Conservation (phyloP, 2,888 invertebrate genomes). For the Drosophila monieri region DNA sequence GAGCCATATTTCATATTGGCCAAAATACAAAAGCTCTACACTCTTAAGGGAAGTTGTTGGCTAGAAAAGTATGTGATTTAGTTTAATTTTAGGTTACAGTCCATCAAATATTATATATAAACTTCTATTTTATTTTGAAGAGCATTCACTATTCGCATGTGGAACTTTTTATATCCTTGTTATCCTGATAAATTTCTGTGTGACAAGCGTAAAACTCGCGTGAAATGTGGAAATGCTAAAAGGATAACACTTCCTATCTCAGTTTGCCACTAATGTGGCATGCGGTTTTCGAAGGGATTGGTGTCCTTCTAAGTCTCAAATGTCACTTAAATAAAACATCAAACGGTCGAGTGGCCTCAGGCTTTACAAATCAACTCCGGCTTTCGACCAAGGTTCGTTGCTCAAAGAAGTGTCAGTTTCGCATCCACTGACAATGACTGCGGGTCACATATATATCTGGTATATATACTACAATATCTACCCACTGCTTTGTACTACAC, state of each 20-base stretch:
- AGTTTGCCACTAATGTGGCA: constrained; percentile 2
- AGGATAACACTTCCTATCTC: constrained; percentile 30
- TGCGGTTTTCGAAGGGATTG: constrained; percentile 11
- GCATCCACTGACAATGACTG: constrained; percentile 54
- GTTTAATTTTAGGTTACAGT: background rate
- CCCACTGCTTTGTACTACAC: background rate
- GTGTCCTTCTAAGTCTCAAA: constrained; percentile 69
- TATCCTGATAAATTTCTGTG: constrained; percentile 62
- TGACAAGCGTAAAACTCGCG: constrained; percentile 48
- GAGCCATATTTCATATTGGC: constrained; percentile 64
- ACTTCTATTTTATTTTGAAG: background rate
- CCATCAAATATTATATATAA: too few species aligned
- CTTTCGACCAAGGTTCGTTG: constrained; percentile 59
- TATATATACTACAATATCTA: constrained; percentile 6
- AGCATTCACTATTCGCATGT: constrained; percentile 2
- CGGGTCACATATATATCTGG: constrained; percentile 6
- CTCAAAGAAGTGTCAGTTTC: constrained; percentile 72
- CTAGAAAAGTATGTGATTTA: background rate
- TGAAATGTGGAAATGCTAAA: constrained; percentile 40
- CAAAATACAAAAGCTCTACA: constrained; percentile 32
- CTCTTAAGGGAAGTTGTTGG: background rate
- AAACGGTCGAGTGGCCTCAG: constrained; percentile 44
- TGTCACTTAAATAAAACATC: constrained; percentile 63
- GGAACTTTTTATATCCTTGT: constrained; percentile 8
- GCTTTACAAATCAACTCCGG: constrained; percentile 75